phyloP scores from a whole-genome alignment of 2,797 vertebrate genomes.

The Hypotaenidia philippensis region DNA sequence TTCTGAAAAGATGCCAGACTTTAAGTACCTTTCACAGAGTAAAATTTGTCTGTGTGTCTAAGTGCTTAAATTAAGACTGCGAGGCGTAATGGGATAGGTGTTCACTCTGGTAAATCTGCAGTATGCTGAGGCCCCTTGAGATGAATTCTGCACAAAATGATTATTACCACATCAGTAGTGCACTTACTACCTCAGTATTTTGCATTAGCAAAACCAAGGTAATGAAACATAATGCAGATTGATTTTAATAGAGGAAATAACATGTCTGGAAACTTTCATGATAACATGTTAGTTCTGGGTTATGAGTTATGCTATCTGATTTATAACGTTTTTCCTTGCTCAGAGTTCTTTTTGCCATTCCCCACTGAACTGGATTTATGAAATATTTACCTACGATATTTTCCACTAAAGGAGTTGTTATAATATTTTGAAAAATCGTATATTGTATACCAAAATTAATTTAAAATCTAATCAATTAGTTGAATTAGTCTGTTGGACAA shows the following conservation, averaged over 20 bases:
- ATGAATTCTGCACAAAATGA: constrained; percentile 42
- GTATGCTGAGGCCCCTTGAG: constrained; percentile 20
- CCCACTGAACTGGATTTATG: background rate
- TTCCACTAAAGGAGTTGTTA: background rate
- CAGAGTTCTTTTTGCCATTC: background rate
- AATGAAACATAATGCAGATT: constrained; percentile 29
- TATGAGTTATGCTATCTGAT: background rate
- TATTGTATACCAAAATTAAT: background rate
- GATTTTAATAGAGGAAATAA: constrained; percentile 9
- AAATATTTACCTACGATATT: background rate
- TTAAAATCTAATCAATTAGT: background rate
- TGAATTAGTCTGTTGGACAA: background rate
- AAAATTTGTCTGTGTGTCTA: constrained; percentile 25
- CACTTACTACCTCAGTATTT: background rate
- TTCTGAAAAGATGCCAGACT: background rate
- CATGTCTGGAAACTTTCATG: background rate
- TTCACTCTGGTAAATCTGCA: constrained; percentile 18
- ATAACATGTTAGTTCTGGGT: background rate
- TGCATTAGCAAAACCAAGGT: background rate
- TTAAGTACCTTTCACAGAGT: constrained; percentile 6
- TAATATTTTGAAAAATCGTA: background rate
- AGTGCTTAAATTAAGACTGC: constrained; percentile 46
- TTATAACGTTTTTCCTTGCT: background rate
- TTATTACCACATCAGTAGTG: constrained; percentile 16
- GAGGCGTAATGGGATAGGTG: constrained; percentile 50